Percentiles rank a stretch among this genome's conserved stretches.
Conservation (phyloP, 2,888 invertebrate species). For the Drosophila macrospina region DNA sequence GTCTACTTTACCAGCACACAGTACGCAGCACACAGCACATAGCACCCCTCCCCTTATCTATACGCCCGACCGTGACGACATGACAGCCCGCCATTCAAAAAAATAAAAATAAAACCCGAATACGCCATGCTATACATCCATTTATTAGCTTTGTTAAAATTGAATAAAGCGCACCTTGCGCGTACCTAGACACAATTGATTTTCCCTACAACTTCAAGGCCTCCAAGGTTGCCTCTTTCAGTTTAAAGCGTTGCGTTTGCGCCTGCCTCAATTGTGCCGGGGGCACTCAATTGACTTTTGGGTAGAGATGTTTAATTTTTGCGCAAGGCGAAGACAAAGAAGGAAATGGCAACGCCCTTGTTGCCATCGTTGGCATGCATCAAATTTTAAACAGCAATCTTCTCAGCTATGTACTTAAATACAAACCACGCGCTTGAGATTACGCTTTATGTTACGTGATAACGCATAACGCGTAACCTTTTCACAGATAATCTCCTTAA, state of each 20-base stretch:
- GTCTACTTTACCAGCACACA: constrained; percentile 38
- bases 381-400: constrained; percentile 81
- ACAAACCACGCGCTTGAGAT: constrained; percentile 77
- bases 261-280: background rate
- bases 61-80: background rate
- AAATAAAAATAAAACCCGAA: constrained; percentile 36
- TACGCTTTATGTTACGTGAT: constrained; percentile 82
- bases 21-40: too few relatives aligned
- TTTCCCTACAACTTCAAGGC: constrained; percentile 43
- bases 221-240: constrained; percentile 56
- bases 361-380: constrained; percentile 55
- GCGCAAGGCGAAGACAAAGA: constrained; percentile 45
- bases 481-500: constrained; percentile 81
- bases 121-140: constrained; percentile 55
- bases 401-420: constrained; percentile 70
- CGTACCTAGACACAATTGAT: constrained; percentile 72
- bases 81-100: constrained; percentile 32
- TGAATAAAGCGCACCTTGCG: constrained; percentile 71
- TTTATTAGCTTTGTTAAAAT: constrained; percentile 79
- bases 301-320: constrained; percentile 67
- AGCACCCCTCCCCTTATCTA: background rate
- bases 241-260: constrained; percentile 40
- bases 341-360: constrained; percentile 7
- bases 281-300: constrained; percentile 48
- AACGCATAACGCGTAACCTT: constrained; percentile 81